Percentiles rank a stretch among this genome's conserved stretches.
phyloP scores from a whole-genome alignment of 2,797 vertebrate genomes.

The Urosaurus nigricauda region DNA sequence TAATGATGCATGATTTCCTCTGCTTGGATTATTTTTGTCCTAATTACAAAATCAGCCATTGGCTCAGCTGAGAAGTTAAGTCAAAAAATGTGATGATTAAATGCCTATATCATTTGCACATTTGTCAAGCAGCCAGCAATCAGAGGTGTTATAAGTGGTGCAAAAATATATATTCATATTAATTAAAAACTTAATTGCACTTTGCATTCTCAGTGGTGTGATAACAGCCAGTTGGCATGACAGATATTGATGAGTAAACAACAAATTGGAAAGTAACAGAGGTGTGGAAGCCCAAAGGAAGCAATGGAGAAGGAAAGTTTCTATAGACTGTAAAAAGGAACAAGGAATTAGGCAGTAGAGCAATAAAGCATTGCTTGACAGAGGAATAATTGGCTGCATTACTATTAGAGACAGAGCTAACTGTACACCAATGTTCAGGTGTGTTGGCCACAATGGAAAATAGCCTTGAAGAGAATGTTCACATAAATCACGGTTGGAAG shows the following conservation, averaged over 20 bases:
- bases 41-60: conserved; percentile 47
- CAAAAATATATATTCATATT: conserved; percentile 31
- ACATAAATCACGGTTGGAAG: neutral
- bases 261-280: neutral
- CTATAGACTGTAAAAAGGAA: neutral
- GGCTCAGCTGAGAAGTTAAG: conserved; percentile 57
- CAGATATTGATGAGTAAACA: conserved; percentile 34
- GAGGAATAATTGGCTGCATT: neutral
- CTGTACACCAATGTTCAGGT: neutral
- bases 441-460: neutral
- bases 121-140: conserved; percentile 44
- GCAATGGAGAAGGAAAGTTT: neutral
- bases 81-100: conserved; percentile 54
- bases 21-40: conserved; percentile 54
- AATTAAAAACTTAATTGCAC: conserved; percentile 36
- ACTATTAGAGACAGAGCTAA: neutral
- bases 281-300: neutral
- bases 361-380: neutral
- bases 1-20: conserved; percentile 47
- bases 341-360: neutral
- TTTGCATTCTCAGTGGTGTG: neutral
- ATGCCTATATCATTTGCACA: conserved; percentile 28
- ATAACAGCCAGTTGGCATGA: neutral
- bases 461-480: neutral
- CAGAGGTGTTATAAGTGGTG: conserved; percentile 43